phyloP scores from a whole-genome alignment of 92 coral and sea anemone genomes.

The Parazoanthus swiftii region DNA sequence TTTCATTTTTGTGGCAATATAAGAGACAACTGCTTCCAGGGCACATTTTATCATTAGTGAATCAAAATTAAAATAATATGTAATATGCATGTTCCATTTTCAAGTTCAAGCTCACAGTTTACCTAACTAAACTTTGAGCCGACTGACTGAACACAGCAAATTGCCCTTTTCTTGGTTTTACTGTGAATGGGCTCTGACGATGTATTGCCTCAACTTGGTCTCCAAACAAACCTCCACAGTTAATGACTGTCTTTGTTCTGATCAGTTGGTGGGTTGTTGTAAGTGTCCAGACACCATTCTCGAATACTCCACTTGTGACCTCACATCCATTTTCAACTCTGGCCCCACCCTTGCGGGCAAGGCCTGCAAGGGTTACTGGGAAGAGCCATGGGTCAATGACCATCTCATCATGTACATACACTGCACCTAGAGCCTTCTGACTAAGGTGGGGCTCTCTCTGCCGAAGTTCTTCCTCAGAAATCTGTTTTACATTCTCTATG shows the following conservation, averaged over 20 bases:
- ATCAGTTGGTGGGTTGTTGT: conserved; percentile 52
- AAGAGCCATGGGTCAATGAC: conserved; percentile 77
- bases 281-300: conserved; percentile 59
- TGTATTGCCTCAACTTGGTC: conserved; percentile 61
- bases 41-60: too few species aligned
- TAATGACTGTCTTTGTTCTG: conserved; percentile 66
- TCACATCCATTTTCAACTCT: conserved; percentile 52
- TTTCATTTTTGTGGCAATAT: too few species aligned
- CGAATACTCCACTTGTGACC: conserved; percentile 48
- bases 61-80: too few species aligned
- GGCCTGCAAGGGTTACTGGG: conserved; percentile 63
- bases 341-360: conserved; percentile 57
- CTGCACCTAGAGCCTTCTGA: conserved; percentile 70
- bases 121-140: conserved; percentile 51
- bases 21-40: too few species aligned
- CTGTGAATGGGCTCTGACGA: conserved; percentile 70
- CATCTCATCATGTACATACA: conserved; percentile 66
- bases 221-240: conserved; percentile 82
- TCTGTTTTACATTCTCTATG: conserved; percentile 51
- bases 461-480: conserved; percentile 53
- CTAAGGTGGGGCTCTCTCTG: conserved; percentile 61
- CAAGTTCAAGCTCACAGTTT: background rate
- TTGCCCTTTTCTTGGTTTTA: conserved; percentile 83
- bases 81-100: background rate
- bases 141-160: conserved; percentile 74